A percentile compares a stretch with the other conserved stretches of the same genome.
phyloP scores from a whole-genome alignment of 2,888 invertebrate species.

The Anagyrus pseudococci region DNA sequence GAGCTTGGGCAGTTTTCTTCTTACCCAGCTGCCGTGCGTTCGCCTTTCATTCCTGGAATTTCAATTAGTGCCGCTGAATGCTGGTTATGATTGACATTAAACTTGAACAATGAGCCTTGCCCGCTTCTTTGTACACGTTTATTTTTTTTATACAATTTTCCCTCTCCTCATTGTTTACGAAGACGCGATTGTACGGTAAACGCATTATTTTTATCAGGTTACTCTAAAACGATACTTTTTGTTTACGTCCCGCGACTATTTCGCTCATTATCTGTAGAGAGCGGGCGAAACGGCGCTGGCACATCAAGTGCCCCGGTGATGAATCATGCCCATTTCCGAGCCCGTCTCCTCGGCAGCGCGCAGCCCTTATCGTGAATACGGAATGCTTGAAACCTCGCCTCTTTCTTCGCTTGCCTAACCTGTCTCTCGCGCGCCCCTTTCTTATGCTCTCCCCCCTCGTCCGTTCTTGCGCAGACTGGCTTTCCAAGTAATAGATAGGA shows the following conservation, averaged over 20 bases:
- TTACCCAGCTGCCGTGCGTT: background rate
- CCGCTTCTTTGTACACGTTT: background rate
- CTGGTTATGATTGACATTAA: slow-evolving; percentile 18
- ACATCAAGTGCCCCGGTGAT: slow-evolving; percentile 12
- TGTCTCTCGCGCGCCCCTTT: background rate
- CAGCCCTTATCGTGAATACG: slow-evolving; percentile 16
- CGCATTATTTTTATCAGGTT: no score
- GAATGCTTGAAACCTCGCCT: slow-evolving; percentile 9
- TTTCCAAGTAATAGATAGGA: slow-evolving; percentile 22
- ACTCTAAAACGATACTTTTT: no score
- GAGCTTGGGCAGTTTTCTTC: background rate
- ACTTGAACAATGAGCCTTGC: slow-evolving; percentile 13
- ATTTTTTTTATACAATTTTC: no score
- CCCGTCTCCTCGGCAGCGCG: slow-evolving; percentile 7
- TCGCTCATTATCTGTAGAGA: no score
- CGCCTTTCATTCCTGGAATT: slow-evolving; percentile 12
- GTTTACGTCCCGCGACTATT: no score
- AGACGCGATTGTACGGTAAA: no score
- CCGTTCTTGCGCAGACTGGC: no score
- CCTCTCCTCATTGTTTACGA: no score
- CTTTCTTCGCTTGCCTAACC: background rate
- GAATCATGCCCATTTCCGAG: slow-evolving; percentile 21
- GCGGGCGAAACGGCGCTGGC: background rate
- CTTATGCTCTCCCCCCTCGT: background rate
- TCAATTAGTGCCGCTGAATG: slow-evolving; percentile 26